These are phyloP conservation scores for Morus bassanus DNA, from an alignment of 2,797 vertebrate genomes.

Conservation along the genomic window DNA sequence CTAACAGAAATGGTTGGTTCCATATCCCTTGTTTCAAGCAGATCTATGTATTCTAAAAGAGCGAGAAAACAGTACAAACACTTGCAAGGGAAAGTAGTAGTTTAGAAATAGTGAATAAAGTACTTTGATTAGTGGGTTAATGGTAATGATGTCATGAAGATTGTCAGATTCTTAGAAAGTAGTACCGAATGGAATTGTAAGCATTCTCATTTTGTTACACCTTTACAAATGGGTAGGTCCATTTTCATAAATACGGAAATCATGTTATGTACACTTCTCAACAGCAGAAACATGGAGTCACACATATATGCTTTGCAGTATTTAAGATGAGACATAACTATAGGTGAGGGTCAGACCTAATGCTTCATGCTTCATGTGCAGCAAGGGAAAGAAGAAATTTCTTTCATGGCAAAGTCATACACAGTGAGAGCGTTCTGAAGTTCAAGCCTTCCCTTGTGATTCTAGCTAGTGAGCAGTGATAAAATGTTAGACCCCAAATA, in stretches of 20 bases:
- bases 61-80: background rate
- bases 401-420: background rate
- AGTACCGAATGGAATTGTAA: background rate
- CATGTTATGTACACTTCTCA: background rate
- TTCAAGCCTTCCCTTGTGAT: background rate
- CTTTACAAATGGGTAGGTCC: background rate
- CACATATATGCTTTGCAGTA: background rate
- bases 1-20: background rate
- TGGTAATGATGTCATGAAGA: background rate
- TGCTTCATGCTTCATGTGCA: background rate
- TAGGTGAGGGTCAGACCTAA: background rate
- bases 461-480: background rate
- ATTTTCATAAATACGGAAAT: background rate
- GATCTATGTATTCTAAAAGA: background rate
- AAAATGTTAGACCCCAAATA: background rate
- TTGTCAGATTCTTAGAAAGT: background rate
- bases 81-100: background rate
- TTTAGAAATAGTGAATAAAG: background rate
- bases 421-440: background rate
- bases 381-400: background rate
- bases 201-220: background rate
- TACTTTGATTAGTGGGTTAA: background rate
- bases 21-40: background rate
- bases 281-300: background rate
- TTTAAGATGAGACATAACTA: background rate